phyloP scores from a whole-genome alignment of 2,888 invertebrate species.

The Aspidiotus rigidus region DNA sequence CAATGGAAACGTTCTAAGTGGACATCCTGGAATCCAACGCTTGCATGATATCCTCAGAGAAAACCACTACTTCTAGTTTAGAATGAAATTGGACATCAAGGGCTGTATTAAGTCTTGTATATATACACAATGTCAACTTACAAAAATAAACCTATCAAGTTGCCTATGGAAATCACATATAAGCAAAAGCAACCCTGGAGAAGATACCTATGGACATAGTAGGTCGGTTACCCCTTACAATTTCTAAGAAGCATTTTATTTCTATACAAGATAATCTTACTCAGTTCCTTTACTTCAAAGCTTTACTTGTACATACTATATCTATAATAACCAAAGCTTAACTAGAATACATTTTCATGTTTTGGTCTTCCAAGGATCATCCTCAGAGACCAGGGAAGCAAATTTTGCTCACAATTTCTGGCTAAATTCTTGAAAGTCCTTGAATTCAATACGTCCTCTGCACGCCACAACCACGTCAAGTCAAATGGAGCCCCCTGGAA shows the following conservation, averaged over 20 bases:
- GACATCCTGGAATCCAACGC: constrained; percentile 14
- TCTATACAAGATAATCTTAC: constrained; percentile 12
- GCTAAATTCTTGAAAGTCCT: constrained; percentile 37
- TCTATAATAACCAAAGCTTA: constrained; percentile 40
- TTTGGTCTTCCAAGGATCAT: constrained; percentile 42
- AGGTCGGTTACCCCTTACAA: no score
- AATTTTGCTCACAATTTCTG: constrained; percentile 41
- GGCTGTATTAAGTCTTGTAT: neutral
- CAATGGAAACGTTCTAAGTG: neutral
- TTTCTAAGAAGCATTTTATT: neutral
- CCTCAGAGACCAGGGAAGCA: constrained; percentile 43
- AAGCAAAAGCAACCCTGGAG: neutral
- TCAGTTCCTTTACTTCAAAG: neutral
- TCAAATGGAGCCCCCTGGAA: constrained; percentile 5
- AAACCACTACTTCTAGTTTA: neutral
- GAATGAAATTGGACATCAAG: neutral
- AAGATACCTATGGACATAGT: neutral
- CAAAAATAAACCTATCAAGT: constrained; percentile 9
- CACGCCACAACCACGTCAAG: neutral
- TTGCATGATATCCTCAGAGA: neutral
- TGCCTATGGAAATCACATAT: constrained; percentile 8
- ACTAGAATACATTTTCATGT: constrained; percentile 40
- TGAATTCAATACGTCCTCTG: neutral
- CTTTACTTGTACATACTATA: constrained; percentile 41
- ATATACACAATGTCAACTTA: neutral